Conservation (phyloP, 2,113 vertebrate species). For the Aspidoscelis tigris region DNA sequence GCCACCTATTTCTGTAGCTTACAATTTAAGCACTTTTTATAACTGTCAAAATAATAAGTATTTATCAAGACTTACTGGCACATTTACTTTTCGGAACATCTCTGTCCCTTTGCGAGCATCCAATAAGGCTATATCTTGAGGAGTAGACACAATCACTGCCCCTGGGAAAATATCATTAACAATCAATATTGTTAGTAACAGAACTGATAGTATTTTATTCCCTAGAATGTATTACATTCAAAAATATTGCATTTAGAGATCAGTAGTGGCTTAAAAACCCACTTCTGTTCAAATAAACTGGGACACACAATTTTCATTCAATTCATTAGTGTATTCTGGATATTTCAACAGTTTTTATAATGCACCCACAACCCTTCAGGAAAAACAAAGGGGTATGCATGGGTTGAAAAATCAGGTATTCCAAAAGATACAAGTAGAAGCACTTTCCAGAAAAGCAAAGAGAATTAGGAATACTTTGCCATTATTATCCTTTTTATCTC, state of each 20-base stretch:
- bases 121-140: conserved; percentile 92
- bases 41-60: conserved; percentile 8
- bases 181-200: background rate
- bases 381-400: no score
- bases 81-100: conserved; percentile 96
- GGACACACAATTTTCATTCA: background rate
- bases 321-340: no score
- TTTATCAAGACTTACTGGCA: conserved; percentile 85
- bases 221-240: background rate
- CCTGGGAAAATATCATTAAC: conserved; percentile 73
- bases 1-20: background rate
- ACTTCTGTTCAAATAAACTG: background rate
- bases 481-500: background rate
- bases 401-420: background rate
- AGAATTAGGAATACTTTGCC: background rate
- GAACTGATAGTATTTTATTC: conserved; percentile 16
- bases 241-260: background rate
- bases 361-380: background rate
- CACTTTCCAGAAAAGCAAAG: background rate
- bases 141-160: conserved; percentile 94
- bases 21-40: background rate
- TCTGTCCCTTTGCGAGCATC: conserved; percentile 92
- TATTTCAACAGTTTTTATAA: background rate
- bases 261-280: background rate
- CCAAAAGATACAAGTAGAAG: background rate